phyloP scores from a whole-genome alignment of 2,888 invertebrate species.

The Rapana venosa region DNA sequence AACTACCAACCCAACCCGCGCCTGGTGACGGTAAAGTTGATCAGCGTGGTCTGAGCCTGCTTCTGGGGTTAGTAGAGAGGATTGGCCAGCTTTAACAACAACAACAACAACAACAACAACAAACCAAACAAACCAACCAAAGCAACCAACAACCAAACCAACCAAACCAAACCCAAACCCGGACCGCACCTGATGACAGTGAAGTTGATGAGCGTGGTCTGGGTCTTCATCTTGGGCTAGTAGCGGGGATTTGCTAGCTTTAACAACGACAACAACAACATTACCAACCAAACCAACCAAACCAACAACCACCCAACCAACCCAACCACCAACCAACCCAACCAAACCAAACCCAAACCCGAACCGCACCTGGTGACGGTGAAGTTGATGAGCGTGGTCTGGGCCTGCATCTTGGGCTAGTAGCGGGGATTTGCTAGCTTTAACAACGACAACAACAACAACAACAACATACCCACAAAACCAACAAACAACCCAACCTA shows the following conservation, averaged over 20 bases:
- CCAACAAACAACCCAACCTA: no score
- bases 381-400: slow-evolving; percentile 97
- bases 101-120: no score
- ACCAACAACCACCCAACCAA: no score
- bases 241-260: slow-evolving; percentile 93
- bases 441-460: background rate
- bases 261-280: background rate
- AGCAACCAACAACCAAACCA: background rate
- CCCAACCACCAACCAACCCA: background rate
- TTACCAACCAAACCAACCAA: background rate
- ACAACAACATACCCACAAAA: background rate
- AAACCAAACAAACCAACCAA: no score
- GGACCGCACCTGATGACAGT: slow-evolving; percentile 88
- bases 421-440: slow-evolving; percentile 93
- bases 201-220: slow-evolving; percentile 97
- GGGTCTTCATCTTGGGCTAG: slow-evolving; percentile 98
- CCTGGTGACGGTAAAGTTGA: slow-evolving; percentile 95
- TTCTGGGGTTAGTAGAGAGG: slow-evolving; percentile 99
- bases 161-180: background rate
- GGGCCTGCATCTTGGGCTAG: slow-evolving; percentile 98
- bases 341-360: background rate
- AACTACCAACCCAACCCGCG: background rate
- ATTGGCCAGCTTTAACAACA: slow-evolving; percentile 97
- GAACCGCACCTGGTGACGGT: slow-evolving; percentile 88
- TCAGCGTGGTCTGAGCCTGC: slow-evolving; percentile 97